phyloP scores from a whole-genome alignment of 2,797 vertebrate species.

The Crocidura indochinensis region DNA sequence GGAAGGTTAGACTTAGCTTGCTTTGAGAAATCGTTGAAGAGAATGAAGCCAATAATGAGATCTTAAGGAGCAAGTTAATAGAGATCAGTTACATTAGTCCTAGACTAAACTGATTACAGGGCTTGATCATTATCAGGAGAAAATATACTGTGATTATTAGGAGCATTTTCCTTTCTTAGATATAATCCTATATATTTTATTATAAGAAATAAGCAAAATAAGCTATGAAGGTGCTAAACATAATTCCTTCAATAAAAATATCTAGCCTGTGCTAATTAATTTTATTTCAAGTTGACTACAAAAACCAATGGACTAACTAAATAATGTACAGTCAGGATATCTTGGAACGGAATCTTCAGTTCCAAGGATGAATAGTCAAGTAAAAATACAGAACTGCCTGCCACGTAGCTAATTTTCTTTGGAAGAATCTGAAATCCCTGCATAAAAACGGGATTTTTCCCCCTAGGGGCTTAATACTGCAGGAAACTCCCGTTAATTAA shows the following conservation, averaged over 20 bases:
- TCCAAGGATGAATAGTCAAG: conserved; percentile 62
- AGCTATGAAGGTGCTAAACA: conserved; percentile 6
- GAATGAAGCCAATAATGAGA: not conserved
- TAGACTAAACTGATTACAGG: not conserved
- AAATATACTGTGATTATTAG: not conserved
- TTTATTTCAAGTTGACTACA: conserved; percentile 49
- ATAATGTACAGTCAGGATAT: conserved; percentile 47
- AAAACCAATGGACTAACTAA: conserved; percentile 45
- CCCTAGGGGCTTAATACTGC: not conserved
- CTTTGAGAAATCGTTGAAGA: not conserved
- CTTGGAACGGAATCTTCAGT: conserved; percentile 58
- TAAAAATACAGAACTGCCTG: conserved; percentile 27
- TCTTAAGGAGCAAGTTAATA: not conserved
- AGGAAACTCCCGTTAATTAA: conserved; percentile 43
- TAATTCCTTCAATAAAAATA: not conserved
- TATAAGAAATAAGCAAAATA: conserved; percentile 53
- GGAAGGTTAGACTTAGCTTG: not conserved
- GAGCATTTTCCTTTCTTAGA: not conserved
- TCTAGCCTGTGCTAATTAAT: conserved; percentile 23
- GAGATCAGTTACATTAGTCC: not conserved
- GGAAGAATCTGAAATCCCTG: conserved; percentile 52
- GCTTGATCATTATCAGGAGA: not conserved
- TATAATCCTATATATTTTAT: conserved; percentile 23
- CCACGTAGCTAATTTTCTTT: conserved; percentile 46
- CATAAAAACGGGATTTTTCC: conserved; percentile 21